These are phyloP conservation scores for Gopherus flavomarginatus DNA, from an alignment of 2,113 vertebrate genomes.

Conservation along the genomic window DNA sequence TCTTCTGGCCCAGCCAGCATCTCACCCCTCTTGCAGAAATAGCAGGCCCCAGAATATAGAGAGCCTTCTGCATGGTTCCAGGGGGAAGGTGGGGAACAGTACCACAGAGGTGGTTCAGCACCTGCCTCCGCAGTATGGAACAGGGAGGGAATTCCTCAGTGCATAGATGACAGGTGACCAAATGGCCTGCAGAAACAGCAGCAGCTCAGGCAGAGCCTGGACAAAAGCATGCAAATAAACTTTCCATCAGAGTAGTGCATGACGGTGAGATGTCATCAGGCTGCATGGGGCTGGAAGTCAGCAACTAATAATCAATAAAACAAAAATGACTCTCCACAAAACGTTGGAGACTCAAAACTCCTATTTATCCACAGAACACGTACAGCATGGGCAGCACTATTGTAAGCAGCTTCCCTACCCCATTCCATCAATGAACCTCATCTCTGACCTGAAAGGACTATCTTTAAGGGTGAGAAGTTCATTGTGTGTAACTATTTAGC, in stretches of 20 bases:
- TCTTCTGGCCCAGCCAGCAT: neutral
- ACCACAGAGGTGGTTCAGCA: neutral
- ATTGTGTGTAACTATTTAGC: neutral
- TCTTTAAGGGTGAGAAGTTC: too few species aligned
- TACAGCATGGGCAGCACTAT: accelerated
- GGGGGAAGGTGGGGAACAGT: neutral
- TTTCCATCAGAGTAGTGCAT: neutral
- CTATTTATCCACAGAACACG: neutral
- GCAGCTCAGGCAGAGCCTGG: neutral
- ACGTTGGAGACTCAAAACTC: neutral
- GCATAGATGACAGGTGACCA: neutral
- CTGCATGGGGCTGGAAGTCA: neutral
- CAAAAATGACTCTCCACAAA: neutral
- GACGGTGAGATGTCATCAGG: neutral
- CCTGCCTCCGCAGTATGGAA: neutral
- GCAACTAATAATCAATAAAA: neutral
- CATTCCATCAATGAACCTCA: accelerated
- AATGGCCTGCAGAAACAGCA: neutral
- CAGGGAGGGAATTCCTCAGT: accelerated
- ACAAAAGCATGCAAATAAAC: neutral
- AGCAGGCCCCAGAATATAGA: neutral
- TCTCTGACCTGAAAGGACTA: neutral
- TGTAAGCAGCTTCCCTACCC: neutral
- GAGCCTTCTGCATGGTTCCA: neutral
- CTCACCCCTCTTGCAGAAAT: neutral